Evolutionary conservation across 2,888 invertebrate species (phyloP).

Genomic region (Gisinianus flammeolus): DNA sequence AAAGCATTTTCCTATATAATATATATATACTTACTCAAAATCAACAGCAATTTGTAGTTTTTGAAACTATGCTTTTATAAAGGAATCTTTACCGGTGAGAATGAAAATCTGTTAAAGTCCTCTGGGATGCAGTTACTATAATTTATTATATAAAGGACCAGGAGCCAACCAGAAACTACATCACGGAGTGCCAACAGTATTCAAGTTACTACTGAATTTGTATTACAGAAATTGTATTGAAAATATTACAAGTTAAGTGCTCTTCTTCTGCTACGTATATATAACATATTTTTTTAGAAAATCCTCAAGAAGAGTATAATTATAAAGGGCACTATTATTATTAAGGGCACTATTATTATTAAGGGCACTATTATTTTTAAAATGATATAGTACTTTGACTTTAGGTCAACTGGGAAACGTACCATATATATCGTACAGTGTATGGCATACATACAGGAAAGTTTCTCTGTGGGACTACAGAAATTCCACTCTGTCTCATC

Average conservation of each 20-base stretch:
- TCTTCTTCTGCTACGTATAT: not conserved
- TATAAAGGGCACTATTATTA: not conserved
- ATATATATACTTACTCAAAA: not conserved
- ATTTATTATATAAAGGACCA: not conserved
- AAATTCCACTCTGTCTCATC: no score
- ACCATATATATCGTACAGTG: no score
- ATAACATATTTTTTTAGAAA: not conserved
- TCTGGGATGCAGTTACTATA: slow-evolving; percentile 2
- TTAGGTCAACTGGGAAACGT: no score
- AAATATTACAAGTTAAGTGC: not conserved
- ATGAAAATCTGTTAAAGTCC: not conserved
- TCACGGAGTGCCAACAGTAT: slow-evolving; percentile 6
- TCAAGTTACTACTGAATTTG: not conserved
- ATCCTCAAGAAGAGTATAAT: not conserved
- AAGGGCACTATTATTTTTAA: not conserved
- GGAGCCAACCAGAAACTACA: not conserved
- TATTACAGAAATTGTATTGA: not conserved
- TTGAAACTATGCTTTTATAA: not conserved
- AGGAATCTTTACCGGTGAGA: not conserved
- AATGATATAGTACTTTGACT: no score
- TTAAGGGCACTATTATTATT: not conserved
- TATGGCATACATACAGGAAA: no score
- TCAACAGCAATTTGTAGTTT: not conserved
- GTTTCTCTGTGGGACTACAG: no score
- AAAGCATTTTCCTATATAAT: not conserved